Evolutionary conservation across 2,113 vertebrate species (phyloP).

Genomic region (Suricata suricatta): DNA sequence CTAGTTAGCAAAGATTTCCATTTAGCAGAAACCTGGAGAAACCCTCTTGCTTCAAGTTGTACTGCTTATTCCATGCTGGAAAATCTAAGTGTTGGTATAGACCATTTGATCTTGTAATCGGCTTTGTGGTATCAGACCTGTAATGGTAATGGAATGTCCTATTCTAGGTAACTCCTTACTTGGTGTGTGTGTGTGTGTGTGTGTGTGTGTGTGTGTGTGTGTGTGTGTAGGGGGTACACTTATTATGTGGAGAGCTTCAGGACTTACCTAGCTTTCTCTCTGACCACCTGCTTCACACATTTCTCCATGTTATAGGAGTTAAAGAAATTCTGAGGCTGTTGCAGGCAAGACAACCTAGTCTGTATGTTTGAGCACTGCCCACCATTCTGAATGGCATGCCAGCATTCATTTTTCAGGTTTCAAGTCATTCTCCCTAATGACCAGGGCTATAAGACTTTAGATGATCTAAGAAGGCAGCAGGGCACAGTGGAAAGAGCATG

Average conservation of each 20-base stretch:
- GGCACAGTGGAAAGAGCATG: background rate
- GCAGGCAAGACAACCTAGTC: background rate
- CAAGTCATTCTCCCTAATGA: background rate
- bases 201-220: background rate
- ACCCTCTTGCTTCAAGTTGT: background rate
- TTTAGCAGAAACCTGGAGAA: background rate
- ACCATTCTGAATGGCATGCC: background rate
- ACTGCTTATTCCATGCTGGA: background rate
- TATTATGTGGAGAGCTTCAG: background rate
- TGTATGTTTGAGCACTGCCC: background rate
- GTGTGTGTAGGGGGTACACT: background rate
- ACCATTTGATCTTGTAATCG: background rate
- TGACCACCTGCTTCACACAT: background rate
- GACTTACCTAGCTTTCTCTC: background rate
- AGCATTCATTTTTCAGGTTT: background rate
- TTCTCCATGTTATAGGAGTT: background rate
- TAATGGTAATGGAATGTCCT: background rate
- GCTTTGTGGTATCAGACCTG: background rate
- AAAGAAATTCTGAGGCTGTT: background rate
- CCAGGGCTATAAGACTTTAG: background rate
- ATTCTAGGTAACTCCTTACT: background rate
- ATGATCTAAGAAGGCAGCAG: background rate
- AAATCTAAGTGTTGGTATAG: background rate
- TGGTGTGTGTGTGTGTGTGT: background rate
- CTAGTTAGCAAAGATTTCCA: background rate